Percentiles rank a stretch among this genome's conserved stretches.
phyloP scores from a whole-genome alignment of 2,113 vertebrate species.

The Martes martes region DNA sequence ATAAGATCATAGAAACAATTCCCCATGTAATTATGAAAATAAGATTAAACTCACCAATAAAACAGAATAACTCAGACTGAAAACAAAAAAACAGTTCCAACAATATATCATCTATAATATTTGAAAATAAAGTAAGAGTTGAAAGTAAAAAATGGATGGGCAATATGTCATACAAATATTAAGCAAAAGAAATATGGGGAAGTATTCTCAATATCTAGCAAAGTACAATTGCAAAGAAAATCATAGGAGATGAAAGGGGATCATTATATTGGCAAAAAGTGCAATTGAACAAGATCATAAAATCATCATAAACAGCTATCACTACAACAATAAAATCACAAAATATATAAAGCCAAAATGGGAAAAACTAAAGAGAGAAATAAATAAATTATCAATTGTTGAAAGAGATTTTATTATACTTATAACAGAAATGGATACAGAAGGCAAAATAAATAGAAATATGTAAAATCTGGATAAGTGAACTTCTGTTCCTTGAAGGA shows the following conservation, averaged over 20 bases:
- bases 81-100: neutral
- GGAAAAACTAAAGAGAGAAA: neutral
- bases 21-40: neutral
- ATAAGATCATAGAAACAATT: neutral
- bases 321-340: neutral
- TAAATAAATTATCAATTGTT: neutral
- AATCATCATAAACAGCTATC: neutral
- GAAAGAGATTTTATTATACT: neutral
- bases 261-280: neutral
- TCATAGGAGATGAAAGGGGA: neutral
- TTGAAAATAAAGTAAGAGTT: slow-evolving; percentile 9
- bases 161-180: neutral
- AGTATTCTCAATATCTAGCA: neutral
- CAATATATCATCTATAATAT: neutral
- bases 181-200: neutral
- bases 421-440: neutral
- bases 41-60: neutral
- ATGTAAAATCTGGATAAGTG: neutral
- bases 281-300: neutral
- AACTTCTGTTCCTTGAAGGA: neutral
- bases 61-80: neutral
- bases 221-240: neutral
- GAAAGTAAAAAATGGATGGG: neutral
- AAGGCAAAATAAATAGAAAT: neutral
- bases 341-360: neutral